Percentiles rank a stretch among this genome's conserved stretches.
These are phyloP conservation scores for Desmodus rotundus DNA, from an alignment of 2,113 vertebrate genomes.

Conservation along the genomic window DNA sequence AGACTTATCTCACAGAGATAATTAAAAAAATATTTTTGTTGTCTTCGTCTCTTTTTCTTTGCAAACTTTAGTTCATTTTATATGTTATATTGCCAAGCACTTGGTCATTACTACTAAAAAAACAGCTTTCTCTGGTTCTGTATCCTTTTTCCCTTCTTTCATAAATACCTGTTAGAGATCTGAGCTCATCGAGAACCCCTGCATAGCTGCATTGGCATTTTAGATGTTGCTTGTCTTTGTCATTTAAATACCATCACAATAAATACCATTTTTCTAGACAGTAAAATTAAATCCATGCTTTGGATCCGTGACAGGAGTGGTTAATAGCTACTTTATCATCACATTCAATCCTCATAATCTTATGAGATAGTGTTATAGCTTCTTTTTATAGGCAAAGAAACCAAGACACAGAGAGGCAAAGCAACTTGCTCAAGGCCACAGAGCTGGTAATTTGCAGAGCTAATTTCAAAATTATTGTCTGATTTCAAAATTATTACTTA, in stretches of 20 bases:
- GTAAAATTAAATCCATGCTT: background rate
- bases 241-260: background rate
- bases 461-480: background rate
- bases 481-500: background rate
- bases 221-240: background rate
- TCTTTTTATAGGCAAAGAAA: background rate
- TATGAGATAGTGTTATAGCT: background rate
- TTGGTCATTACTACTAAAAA: background rate
- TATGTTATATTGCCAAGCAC: background rate
- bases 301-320: background rate
- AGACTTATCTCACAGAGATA: background rate
- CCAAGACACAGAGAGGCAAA: background rate
- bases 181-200: background rate
- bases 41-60: background rate
- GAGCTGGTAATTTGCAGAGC: background rate
- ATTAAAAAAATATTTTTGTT: conserved; percentile 29
- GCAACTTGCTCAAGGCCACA: background rate
- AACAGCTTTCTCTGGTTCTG: background rate
- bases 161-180: background rate
- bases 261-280: background rate
- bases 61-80: background rate
- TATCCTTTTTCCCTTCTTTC: background rate
- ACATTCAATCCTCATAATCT: background rate
- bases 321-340: background rate
- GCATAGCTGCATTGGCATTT: background rate